These are phyloP conservation scores for Acanthosoma haemorrhoidale DNA, from an alignment of 2,888 invertebrate genomes.

Conservation along the genomic window DNA sequence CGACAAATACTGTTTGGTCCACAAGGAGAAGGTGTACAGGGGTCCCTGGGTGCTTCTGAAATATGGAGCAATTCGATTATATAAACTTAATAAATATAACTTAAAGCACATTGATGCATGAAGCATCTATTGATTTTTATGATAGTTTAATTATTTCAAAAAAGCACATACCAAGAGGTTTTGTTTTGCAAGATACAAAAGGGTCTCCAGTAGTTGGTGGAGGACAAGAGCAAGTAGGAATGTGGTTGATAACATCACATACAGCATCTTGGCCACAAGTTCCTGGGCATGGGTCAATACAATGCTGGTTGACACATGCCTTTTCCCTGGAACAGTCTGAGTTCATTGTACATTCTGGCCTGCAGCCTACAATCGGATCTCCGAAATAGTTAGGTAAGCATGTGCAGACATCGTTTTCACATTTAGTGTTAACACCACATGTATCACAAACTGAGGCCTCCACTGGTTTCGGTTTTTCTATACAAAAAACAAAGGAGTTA, in stretches of 20 bases:
- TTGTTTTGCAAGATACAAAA: conserved; percentile 49
- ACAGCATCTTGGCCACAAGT: conserved; percentile 54
- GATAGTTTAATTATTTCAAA: neutral
- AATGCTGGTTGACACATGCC: conserved; percentile 69
- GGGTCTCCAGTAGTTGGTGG: conserved; percentile 56
- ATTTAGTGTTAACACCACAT: conserved; percentile 63
- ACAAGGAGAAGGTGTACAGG: conserved; percentile 72
- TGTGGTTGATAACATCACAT: conserved; percentile 55
- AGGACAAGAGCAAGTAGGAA: conserved; percentile 56
- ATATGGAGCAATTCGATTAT: neutral
- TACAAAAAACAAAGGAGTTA: neutral
- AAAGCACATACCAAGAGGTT: conserved; percentile 26
- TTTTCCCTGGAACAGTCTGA: conserved; percentile 63
- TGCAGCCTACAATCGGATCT: conserved; percentile 57
- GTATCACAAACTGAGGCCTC: conserved; percentile 51
- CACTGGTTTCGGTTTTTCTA: conserved; percentile 20
- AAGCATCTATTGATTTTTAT: too few species aligned
- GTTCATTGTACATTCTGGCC: conserved; percentile 70
- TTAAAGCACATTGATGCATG: too few species aligned
- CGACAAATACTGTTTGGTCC: conserved; percentile 67
- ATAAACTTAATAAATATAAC: neutral
- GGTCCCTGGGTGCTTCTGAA: conserved; percentile 50
- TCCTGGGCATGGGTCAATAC: conserved; percentile 61
- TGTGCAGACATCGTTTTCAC: conserved; percentile 52
- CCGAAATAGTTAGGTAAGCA: conserved; percentile 48